Percentiles rank a stretch among this genome's conserved stretches.
Conservation (phyloP, 2,113 vertebrate genomes). For the Laterallus jamaicensis region DNA sequence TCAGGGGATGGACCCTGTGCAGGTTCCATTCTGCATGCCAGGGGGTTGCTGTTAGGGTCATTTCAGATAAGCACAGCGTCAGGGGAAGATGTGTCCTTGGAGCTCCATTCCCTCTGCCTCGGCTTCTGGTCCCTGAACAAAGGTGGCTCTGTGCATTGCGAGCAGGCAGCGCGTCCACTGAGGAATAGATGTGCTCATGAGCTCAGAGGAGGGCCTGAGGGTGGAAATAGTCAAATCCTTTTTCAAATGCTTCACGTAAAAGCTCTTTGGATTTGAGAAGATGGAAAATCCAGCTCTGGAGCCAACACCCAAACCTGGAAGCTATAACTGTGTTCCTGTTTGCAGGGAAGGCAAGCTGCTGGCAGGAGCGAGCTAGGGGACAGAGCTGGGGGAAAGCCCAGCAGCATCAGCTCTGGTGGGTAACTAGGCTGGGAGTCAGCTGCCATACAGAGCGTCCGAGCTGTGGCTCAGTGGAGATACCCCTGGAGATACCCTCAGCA, state of each 20-base stretch:
- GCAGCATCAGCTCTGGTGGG: background rate
- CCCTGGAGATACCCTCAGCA: background rate
- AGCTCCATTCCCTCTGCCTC: background rate
- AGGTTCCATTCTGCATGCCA: background rate
- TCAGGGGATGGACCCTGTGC: background rate
- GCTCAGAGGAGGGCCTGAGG: background rate
- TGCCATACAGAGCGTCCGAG: fast-evolving
- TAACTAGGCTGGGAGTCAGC: background rate
- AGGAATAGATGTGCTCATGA: background rate
- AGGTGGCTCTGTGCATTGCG: background rate
- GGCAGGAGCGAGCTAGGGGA: fast-evolving
- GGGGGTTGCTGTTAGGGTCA: background rate
- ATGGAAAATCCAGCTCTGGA: background rate
- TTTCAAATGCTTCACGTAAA: background rate
- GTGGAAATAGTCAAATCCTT: background rate
- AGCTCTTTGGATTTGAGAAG: background rate
- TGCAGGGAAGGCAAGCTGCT: background rate
- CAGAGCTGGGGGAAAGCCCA: background rate
- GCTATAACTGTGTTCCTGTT: background rate
- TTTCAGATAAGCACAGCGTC: background rate
- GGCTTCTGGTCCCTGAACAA: background rate
- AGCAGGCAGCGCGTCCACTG: background rate
- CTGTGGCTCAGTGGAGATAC: too few species aligned
- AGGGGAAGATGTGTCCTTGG: background rate
- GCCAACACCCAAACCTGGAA: constrained; percentile 29